Base-by-base conservation (phyloP, 2,797 vertebrate genomes). In the Protonibea diacanthus region DNA sequence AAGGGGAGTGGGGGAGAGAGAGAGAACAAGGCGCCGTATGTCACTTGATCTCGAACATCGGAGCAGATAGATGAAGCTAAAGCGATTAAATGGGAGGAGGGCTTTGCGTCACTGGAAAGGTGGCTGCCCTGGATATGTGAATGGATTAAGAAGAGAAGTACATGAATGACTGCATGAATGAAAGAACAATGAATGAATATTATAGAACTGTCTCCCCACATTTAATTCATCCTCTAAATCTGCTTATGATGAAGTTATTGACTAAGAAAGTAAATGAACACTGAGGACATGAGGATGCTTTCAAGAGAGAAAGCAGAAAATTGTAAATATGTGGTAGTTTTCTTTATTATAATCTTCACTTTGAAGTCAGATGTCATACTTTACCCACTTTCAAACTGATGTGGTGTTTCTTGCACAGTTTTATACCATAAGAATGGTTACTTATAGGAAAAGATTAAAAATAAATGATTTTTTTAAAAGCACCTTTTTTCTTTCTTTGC, bases 101-200 rank as follows among this genome's bases (percentile, higher is more conserved):
- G 53, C 72, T 83, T 38, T 83, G 75, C 83, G 71, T 91, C 84
- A 89, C 70, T 59, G 69, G 53, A 53, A 83, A 89, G 80, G 80
- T 82, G 82, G 80, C 83, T 90, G 86, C 53, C 80, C 80, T 66
- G 80, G 83, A 86, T 91, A 74, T 86, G 67, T 89, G 89, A 91
- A 91, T 88, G 85, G 87, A 88, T 91, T 86, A 86, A 72, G 78
- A 78, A 63, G 40, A 62, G 29, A 66, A 67, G 66, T 59, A 70
- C 78, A 87, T 84, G 80, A 86, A 85, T 82, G 80, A 64, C n/a
- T 68, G 61, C 42, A 76, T 84, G 82, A 89, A 83, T 87, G 75
- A 73, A 48, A 75, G 71, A 83, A 84, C 74, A 89, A 82, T 88
- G 85, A 84, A 87, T 91, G 81, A 49, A 71, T 60, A 45, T 45